Conservation (phyloP, 2,888 invertebrate genomes). For the Glomeris marginata region DNA sequence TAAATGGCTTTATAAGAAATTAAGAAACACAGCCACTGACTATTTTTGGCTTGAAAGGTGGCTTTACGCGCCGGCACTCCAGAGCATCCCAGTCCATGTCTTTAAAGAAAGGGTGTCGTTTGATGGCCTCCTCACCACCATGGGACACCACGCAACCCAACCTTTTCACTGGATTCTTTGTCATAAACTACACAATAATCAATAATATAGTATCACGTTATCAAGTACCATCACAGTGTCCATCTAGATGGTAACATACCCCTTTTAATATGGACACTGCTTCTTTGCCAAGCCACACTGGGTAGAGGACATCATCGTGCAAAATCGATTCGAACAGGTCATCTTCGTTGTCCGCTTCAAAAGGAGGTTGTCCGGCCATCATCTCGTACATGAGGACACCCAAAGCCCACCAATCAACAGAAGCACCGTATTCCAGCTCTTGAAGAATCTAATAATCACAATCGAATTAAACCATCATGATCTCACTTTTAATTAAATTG, state of each 20-base stretch:
- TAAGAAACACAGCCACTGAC: constrained; percentile 41
- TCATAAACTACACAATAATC: constrained; percentile 72
- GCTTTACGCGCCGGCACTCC: constrained; percentile 74
- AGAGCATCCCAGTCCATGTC: constrained; percentile 95
- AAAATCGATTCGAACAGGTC: constrained; percentile 97
- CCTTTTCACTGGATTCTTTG: constrained; percentile 85
- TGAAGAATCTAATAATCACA: constrained; percentile 52
- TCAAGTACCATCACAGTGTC: neutral
- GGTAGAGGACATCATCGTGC: constrained; percentile 95
- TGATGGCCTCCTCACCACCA: constrained; percentile 68
- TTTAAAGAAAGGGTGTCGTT: constrained; percentile 77
- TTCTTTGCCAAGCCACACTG: constrained; percentile 87
- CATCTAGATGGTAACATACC: constrained; percentile 26
- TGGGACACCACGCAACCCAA: constrained; percentile 70
- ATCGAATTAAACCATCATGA: neutral
- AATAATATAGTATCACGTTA: constrained; percentile 7
- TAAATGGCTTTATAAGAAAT: neutral
- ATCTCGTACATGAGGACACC: constrained; percentile 98
- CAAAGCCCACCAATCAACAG: constrained; percentile 70
- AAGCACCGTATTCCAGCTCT: constrained; percentile 58
- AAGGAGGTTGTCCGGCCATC: constrained; percentile 99
- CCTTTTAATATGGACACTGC: constrained; percentile 79
- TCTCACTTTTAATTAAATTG: neutral
- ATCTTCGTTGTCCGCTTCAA: constrained; percentile 99
- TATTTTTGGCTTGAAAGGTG: constrained; percentile 97